These are phyloP conservation scores for Steinernema khuongi DNA, from an alignment of 1,140 invertebrate genomes.

Conservation along the genomic window DNA sequence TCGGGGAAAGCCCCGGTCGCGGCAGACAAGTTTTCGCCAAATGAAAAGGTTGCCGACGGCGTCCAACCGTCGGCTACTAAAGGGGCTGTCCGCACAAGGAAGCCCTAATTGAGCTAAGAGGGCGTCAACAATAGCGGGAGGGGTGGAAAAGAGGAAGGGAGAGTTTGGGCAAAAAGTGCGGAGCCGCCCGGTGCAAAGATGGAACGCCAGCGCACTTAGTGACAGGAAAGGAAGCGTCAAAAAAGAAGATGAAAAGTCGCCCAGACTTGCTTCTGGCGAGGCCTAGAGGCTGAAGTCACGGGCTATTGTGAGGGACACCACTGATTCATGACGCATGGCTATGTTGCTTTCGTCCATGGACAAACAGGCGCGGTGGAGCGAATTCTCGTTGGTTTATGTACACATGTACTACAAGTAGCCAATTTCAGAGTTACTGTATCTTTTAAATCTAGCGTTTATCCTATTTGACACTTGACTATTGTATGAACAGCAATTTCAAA, in stretches of 20 bases:
- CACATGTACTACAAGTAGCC: no score
- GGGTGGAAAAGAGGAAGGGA: not conserved
- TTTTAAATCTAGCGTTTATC: no score
- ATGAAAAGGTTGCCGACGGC: not conserved
- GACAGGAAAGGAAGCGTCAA: no score
- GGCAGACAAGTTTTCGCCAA: not conserved
- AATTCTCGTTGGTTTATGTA: no score
- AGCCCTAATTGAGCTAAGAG: slow-evolving; percentile 12
- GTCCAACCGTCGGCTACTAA: not conserved
- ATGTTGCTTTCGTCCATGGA: not conserved
- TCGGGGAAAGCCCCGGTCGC: slow-evolving; percentile 15
- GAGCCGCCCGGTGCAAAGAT: not conserved
- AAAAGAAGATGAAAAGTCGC: not conserved
- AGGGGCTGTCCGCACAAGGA: not conserved
- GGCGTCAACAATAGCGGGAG: slow-evolving; percentile 8
- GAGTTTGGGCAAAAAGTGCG: slow-evolving; percentile 10
- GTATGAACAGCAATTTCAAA: no score
- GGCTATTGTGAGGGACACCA: not conserved
- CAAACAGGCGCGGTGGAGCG: no score
- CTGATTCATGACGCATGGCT: not conserved
- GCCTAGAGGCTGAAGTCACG: no score
- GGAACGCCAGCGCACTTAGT: slow-evolving; percentile 11
- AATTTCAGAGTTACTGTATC: no score
- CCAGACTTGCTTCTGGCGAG: no score
- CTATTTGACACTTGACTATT: no score